phyloP scores from a whole-genome alignment of 2,888 invertebrate species.

The Morpho achilles region DNA sequence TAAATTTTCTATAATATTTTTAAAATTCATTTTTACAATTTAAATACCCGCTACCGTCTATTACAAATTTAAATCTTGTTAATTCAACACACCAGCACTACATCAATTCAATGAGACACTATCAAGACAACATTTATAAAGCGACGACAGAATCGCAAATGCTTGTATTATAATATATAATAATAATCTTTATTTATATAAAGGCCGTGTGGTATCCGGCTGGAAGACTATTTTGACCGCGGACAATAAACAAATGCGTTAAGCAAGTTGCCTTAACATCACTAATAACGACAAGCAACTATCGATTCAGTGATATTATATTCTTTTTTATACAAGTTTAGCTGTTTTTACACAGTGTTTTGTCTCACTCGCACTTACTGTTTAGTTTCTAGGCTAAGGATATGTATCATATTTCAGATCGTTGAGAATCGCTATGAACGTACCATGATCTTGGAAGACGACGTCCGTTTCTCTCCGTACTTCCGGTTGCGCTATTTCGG shows the following conservation, averaged over 20 bases:
- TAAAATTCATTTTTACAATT: too few species aligned
- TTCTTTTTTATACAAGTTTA: slow-evolving; percentile 56
- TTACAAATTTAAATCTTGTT: too few species aligned
- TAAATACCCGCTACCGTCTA: too few species aligned
- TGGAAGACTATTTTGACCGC: slow-evolving; percentile 36
- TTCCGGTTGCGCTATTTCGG: slow-evolving; percentile 87
- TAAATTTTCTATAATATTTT: too few species aligned
- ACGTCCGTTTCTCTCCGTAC: slow-evolving; percentile 93
- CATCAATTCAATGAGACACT: too few species aligned
- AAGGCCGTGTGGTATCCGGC: too few species aligned
- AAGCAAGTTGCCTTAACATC: slow-evolving; percentile 59
- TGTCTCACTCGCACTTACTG: too few species aligned
- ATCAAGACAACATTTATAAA: too few species aligned
- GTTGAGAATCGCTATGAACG: slow-evolving; percentile 77
- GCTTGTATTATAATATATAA: too few species aligned
- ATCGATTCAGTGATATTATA: slow-evolving; percentile 47
- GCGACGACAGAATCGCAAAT: too few species aligned
- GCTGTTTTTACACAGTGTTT: slow-evolving; percentile 26
- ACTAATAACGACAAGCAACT: slow-evolving; percentile 55
- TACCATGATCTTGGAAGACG: slow-evolving; percentile 94
- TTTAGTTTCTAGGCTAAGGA: too few species aligned
- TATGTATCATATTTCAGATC: slow-evolving; percentile 69
- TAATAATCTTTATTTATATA: slow-evolving; percentile 64
- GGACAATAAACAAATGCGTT: slow-evolving; percentile 54
- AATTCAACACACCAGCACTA: too few species aligned